These are phyloP conservation scores for Amiota mariae DNA, from an alignment of 2,888 invertebrate genomes.

Conservation along the genomic window DNA sequence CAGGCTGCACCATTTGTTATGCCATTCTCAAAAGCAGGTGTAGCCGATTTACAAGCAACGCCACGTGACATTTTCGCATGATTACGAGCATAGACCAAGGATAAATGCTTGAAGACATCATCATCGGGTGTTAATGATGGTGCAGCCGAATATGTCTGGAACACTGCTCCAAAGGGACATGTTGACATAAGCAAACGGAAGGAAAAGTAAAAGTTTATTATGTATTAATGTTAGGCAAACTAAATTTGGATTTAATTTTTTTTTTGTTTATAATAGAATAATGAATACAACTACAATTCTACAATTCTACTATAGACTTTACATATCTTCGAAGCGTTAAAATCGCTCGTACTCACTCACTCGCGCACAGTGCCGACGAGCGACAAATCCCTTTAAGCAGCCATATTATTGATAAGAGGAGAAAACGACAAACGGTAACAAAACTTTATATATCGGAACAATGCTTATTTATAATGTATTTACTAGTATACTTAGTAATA, in stretches of 20 bases:
- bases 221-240: background rate
- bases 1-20: slow-evolving; percentile 96
- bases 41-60: slow-evolving; percentile 85
- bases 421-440: slow-evolving; percentile 45
- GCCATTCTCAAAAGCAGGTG: slow-evolving; percentile 87
- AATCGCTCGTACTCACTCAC: slow-evolving; percentile 74
- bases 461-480: background rate
- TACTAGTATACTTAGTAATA: too few relatives aligned
- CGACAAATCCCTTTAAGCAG: slow-evolving; percentile 81
- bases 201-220: slow-evolving; percentile 19
- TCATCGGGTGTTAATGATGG: slow-evolving; percentile 93
- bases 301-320: too few relatives aligned
- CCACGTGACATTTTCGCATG: slow-evolving; percentile 92
- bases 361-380: slow-evolving; percentile 82
- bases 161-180: slow-evolving; percentile 83
- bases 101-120: slow-evolving; percentile 90
- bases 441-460: slow-evolving; percentile 64
- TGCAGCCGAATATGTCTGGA: slow-evolving; percentile 87
- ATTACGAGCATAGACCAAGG: slow-evolving; percentile 87
- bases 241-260: background rate
- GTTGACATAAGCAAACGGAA: slow-evolving; percentile 58
- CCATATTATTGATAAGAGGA: slow-evolving; percentile 70
- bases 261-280: too few relatives aligned
- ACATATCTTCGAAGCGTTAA: too few relatives aligned
- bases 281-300: too few relatives aligned